Evolutionary conservation across 2,888 invertebrate genomes (phyloP), one percentile per base, ranked within the genome.

Genomic region (Arenicola marina): DNA sequence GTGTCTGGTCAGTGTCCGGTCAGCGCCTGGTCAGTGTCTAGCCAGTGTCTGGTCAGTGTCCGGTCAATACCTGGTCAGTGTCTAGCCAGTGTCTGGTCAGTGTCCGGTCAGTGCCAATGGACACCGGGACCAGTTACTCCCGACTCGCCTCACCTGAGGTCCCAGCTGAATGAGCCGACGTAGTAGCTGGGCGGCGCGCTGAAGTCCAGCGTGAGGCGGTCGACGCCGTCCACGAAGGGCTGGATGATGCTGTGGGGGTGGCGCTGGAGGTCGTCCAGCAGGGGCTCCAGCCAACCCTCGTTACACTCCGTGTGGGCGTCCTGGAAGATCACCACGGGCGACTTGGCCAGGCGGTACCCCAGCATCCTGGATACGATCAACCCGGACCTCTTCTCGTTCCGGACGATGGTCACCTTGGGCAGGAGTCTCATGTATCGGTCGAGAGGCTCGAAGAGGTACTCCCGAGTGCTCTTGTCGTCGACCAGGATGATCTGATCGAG

Each of bases 191-290:
- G 43, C 1, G 71, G 69, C 4, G 60, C 59, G 18, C 60, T 44
- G 55, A 69, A 72, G 29, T 63, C 61, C 18, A 72, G 38, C 28
- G 65, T 70, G 53, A 56, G 44, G 24, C 62, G 55, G 38, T 71
- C 69, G 32, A 72, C 67, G 15, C 72, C 72, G 32, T 72, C 72
- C 2, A 72, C 66, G 45, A 71, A 71, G n/a, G 72, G 72, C 56
- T 71, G 71, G 15, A 72, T 59, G 31, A 72, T 65, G 33, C 63
- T 66, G 18, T 66, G 44, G 2, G 71, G 72, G 24, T 67, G 61
- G 29, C 51, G 55, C 26, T n/a, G 46, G 28, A 72, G 61, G 32
- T 71, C 63, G 21, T 61, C 62, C 4, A 69, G 54, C 2, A 71
- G 45, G 1, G 72, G 72, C 43, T 71, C 69, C 56, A 72, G 56